Evolutionary conservation across 2,113 vertebrate species (phyloP).

Genomic region (Sminthopsis crassicaudata): DNA sequence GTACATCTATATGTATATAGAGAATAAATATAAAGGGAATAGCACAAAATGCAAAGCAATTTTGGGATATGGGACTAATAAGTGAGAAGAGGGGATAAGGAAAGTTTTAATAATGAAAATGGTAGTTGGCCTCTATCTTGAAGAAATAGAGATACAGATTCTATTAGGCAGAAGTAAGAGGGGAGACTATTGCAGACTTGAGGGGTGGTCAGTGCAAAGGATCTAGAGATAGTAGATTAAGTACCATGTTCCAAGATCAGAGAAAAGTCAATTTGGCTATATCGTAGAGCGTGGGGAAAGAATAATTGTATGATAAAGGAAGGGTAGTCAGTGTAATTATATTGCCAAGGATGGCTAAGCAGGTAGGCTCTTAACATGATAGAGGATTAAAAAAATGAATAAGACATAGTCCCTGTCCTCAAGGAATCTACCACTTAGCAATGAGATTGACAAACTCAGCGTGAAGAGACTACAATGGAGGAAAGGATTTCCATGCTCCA

Average conservation of each 20-base stretch:
- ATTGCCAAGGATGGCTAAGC: background rate
- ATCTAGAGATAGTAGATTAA: background rate
- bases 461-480: background rate
- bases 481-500: background rate
- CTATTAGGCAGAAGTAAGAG: background rate
- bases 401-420: background rate
- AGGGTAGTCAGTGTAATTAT: background rate
- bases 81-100: background rate
- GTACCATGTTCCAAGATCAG: background rate
- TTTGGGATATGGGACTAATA: background rate
- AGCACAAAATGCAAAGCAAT: background rate
- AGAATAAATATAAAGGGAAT: background rate
- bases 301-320: background rate
- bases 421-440: background rate
- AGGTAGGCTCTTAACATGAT: background rate
- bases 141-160: background rate
- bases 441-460: background rate
- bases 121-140: background rate
- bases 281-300: background rate
- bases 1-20: background rate
- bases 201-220: background rate
- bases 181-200: background rate
- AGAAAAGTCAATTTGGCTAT: background rate
- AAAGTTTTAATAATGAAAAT: background rate
- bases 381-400: background rate